Percentiles rank a stretch among this genome's conserved stretches.
These are phyloP conservation scores for Coenonympha glycerion DNA, from an alignment of 2,888 invertebrate genomes.

Conservation along the genomic window DNA sequence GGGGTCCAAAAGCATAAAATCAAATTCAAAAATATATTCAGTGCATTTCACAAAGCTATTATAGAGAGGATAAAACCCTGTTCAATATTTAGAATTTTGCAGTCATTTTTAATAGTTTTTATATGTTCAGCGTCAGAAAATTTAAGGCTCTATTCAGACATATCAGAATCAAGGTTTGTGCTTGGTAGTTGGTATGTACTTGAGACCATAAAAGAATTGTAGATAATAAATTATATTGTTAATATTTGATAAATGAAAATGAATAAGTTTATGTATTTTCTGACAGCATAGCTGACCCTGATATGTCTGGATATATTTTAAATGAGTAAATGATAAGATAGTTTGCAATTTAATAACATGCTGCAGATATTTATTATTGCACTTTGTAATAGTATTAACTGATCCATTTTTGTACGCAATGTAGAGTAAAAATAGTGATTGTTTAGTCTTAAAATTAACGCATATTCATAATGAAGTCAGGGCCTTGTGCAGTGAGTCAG, in stretches of 20 bases:
- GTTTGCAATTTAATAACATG: not conserved
- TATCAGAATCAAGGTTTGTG: no score
- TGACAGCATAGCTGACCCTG: no score
- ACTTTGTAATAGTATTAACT: not conserved
- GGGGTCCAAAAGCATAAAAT: constrained; percentile 32
- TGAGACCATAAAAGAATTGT: no score
- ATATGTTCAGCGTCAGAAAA: no score
- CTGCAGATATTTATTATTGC: not conserved
- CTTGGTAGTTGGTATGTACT: no score
- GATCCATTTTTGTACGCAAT: not conserved
- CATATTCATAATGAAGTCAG: constrained; percentile 9
- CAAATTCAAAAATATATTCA: constrained; percentile 26
- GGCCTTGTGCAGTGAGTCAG: constrained; percentile 8
- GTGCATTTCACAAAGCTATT: constrained; percentile 20
- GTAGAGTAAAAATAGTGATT: not conserved
- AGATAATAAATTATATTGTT: no score
- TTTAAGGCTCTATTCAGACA: no score
- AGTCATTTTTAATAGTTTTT: constrained; percentile 16
- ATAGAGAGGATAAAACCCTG: constrained; percentile 42
- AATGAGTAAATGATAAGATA: not conserved
- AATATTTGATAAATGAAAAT: no score
- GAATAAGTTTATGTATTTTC: no score
- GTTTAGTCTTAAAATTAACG: constrained; percentile 7
- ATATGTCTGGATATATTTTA: not conserved
- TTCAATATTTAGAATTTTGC: constrained; percentile 41